phyloP scores from a whole-genome alignment of 2,113 vertebrate genomes.

The Perognathus longimembris region DNA sequence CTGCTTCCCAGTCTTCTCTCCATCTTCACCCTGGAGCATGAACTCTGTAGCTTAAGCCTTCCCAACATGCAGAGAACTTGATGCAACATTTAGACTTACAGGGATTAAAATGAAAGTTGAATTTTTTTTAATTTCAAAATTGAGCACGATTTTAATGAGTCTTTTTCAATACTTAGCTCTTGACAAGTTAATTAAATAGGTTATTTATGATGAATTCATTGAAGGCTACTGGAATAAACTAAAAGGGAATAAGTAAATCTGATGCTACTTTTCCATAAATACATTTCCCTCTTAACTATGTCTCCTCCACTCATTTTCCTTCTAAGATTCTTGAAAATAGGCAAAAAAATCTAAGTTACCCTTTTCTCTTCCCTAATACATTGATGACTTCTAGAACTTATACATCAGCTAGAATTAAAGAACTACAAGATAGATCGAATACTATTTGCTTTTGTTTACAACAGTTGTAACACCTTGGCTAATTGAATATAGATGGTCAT shows the following conservation, averaged over 20 bases:
- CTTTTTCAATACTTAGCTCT: not conserved
- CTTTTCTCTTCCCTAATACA: not conserved
- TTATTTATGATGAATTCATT: slow-evolving; percentile 30
- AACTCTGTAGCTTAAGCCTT: not conserved
- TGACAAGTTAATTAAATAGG: slow-evolving; percentile 44
- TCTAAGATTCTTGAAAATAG: slow-evolving; percentile 35
- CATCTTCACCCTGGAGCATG: not conserved
- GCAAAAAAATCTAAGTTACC: not conserved
- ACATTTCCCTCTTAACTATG: slow-evolving; percentile 30
- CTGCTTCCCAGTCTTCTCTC: slow-evolving; percentile 51
- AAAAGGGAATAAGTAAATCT: not conserved
- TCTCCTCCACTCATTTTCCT: slow-evolving; percentile 32
- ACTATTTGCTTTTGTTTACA: slow-evolving; percentile 32
- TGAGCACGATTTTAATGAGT: slow-evolving; percentile 18
- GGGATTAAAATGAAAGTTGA: slow-evolving; percentile 20
- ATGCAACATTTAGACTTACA: not conserved
- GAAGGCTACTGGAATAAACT: slow-evolving; percentile 37
- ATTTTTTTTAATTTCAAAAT: not conserved
- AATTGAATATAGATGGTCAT: slow-evolving; percentile 7
- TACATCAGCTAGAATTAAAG: slow-evolving; percentile 17
- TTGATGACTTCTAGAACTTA: not conserved
- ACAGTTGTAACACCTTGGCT: not conserved
- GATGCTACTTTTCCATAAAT: not conserved
- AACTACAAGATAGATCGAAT: slow-evolving; percentile 11
- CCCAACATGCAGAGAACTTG: not conserved